A percentile compares a stretch with the other conserved stretches of the same genome.
These are phyloP conservation scores for Dorcus hopei DNA, from an alignment of 2,888 invertebrate genomes.

Conservation along the genomic window DNA sequence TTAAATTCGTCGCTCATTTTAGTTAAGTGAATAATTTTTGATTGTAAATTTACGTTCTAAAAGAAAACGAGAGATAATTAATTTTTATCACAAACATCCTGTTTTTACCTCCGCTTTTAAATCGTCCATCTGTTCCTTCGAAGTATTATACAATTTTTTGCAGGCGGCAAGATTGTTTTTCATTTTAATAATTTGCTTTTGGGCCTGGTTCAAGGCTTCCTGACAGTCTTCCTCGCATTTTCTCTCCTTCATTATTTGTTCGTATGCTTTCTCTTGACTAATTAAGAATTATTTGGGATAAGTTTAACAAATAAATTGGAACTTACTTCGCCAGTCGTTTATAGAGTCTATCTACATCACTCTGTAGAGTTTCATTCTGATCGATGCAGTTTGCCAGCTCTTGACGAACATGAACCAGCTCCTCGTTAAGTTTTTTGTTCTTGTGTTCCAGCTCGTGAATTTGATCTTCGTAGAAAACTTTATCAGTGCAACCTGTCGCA, in stretches of 20 bases:
- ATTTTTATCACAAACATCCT: background rate
- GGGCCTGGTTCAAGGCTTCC: slow-evolving; percentile 7
- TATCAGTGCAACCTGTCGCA: slow-evolving; percentile 5
- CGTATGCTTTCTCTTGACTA: slow-evolving; percentile 12
- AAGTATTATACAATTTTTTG: slow-evolving; percentile 9
- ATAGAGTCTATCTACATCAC: slow-evolving; percentile 4
- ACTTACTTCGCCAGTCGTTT: slow-evolving; percentile 15
- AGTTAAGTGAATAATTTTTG: slow-evolving; percentile 2
- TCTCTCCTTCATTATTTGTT: slow-evolving; percentile 7
- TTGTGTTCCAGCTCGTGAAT: slow-evolving; percentile 14
- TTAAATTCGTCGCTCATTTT: slow-evolving; percentile 10
- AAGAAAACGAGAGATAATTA: background rate
- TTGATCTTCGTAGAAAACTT: slow-evolving; percentile 10
- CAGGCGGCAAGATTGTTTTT: slow-evolving; percentile 6
- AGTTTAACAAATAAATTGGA: background rate
- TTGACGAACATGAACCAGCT: slow-evolving; percentile 7
- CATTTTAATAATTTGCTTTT: slow-evolving; percentile 10
- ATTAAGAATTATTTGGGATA: background rate
- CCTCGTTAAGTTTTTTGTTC: slow-evolving; percentile 11
- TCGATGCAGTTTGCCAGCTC: slow-evolving; percentile 9
- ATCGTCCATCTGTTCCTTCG: slow-evolving; percentile 7
- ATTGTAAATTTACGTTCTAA: slow-evolving; percentile 12
- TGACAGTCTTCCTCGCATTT: slow-evolving; percentile 9
- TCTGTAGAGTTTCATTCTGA: slow-evolving; percentile 10
- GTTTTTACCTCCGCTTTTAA: slow-evolving; percentile 4